These are phyloP conservation scores for Steinernema carpocapsae DNA, from an alignment of 2,888 invertebrate species.

Conservation along the genomic window DNA sequence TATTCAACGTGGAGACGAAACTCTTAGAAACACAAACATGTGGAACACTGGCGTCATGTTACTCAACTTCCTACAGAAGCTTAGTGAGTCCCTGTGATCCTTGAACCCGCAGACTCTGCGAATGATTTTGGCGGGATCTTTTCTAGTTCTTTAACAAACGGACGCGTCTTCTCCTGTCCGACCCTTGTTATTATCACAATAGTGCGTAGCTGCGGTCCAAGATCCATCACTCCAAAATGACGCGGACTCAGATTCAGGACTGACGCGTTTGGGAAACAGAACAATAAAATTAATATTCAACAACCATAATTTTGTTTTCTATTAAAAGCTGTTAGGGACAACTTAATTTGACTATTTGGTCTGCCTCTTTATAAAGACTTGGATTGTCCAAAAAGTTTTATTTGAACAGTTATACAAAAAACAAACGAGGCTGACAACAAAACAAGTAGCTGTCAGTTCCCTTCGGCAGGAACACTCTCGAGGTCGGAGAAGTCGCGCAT, in stretches of 20 bases:
- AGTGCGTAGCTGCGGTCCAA: conserved; percentile 78
- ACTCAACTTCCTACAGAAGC: conserved; percentile 5
- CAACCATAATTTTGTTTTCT: too few relatives aligned
- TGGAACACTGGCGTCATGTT: background rate
- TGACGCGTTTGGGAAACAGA: background rate
- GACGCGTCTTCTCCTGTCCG: conserved; percentile 83
- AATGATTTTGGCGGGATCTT: conserved; percentile 80
- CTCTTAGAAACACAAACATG: background rate
- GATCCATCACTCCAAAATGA: conserved; percentile 10
- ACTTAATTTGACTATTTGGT: too few relatives aligned
- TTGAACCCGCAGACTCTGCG: background rate
- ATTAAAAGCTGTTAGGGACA: too few relatives aligned
- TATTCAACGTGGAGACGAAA: background rate
- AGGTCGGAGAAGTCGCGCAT: conserved; percentile 34
- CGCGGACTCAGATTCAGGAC: too few relatives aligned
- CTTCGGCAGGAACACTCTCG: background rate
- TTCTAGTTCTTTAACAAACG: conserved; percentile 91
- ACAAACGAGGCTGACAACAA: too few relatives aligned
- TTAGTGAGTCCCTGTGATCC: background rate
- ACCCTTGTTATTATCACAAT: conserved; percentile 87
- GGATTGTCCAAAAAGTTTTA: too few relatives aligned
- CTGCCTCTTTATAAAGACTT: too few relatives aligned
- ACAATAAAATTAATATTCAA: background rate
- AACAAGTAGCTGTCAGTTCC: background rate
- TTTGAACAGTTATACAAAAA: too few relatives aligned